Evolutionary conservation across 2,797 vertebrate species (phyloP).

Genomic region (Pempheris klunzingeri): DNA sequence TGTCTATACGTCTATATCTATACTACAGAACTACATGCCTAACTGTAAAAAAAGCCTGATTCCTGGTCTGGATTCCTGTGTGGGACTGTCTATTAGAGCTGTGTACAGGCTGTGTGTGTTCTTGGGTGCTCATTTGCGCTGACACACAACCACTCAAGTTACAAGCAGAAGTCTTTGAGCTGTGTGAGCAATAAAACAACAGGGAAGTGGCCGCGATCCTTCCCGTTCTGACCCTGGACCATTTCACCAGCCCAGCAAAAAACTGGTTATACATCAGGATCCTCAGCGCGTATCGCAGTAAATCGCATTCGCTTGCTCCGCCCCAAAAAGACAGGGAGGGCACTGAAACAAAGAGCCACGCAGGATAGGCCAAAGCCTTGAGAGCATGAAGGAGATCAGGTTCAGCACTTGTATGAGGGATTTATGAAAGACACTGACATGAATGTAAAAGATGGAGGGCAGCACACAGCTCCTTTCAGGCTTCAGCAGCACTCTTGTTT

Average conservation of each 20-base stretch:
- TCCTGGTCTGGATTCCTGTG: constrained; percentile 18
- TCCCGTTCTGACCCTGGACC: constrained; percentile 44
- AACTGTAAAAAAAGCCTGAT: constrained; percentile 7
- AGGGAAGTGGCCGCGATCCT: constrained; percentile 40
- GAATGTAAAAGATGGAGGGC: constrained; percentile 53
- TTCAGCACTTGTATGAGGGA: constrained; percentile 52
- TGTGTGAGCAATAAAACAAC: constrained; percentile 47
- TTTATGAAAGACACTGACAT: constrained; percentile 56
- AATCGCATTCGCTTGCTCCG: constrained; percentile 43
- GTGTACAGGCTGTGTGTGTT: no score
- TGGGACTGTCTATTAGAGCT: neutral
- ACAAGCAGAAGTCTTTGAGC: constrained; percentile 30
- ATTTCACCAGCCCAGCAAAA: constrained; percentile 58
- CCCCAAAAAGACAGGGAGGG: constrained; percentile 25
- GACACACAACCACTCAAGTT: constrained; percentile 38
- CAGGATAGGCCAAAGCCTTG: constrained; percentile 39
- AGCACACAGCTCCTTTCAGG: constrained; percentile 37
- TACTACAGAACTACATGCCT: neutral
- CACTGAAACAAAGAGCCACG: constrained; percentile 45
- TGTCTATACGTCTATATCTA: no score
- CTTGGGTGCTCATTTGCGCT: constrained; percentile 28
- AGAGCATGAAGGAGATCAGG: constrained; percentile 42
- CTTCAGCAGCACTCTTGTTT: constrained; percentile 61
- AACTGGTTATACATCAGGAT: constrained; percentile 45
- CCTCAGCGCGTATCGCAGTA: constrained; percentile 38